Conservation (phyloP, 2,888 invertebrate genomes). For the Acrobasis suavella region DNA sequence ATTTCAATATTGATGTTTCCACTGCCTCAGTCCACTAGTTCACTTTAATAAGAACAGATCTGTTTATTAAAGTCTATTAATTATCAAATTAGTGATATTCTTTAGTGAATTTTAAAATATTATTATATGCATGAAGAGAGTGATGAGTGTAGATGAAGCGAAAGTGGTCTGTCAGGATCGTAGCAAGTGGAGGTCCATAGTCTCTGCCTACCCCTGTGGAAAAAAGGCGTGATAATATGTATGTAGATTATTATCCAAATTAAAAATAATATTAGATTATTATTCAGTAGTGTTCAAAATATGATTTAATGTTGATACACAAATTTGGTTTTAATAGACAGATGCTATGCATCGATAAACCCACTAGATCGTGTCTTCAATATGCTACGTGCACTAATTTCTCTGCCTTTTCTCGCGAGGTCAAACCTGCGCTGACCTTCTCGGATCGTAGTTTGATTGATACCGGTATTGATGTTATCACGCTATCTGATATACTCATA, state of each 20-base stretch:
- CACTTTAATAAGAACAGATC: conserved; percentile 38
- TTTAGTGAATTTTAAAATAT: neutral
- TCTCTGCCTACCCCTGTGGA: too few species aligned
- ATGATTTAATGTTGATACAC: neutral
- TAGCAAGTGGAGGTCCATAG: too few species aligned
- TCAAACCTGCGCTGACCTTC: conserved; percentile 13
- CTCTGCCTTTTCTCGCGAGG: conserved; percentile 18
- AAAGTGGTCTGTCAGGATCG: too few species aligned
- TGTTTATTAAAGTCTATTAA: conserved; percentile 26
- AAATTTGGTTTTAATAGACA: neutral
- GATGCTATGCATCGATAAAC: conserved; percentile 36
- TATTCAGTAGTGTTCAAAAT: neutral
- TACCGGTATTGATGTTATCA: conserved; percentile 23
- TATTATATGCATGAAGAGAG: too few species aligned
- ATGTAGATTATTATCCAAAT: too few species aligned
- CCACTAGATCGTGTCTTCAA: conserved; percentile 19
- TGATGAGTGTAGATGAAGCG: too few species aligned
- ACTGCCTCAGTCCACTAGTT: conserved; percentile 47
- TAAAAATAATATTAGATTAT: too few species aligned
- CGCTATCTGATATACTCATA: conserved; percentile 20
- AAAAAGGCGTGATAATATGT: too few species aligned
- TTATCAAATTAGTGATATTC: neutral
- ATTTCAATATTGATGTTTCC: conserved; percentile 58
- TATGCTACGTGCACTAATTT: conserved; percentile 20
- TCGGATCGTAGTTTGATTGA: conserved; percentile 23